Evolutionary conservation across 2,113 vertebrate genomes (phyloP), one percentile per base, ranked within the genome.

Genomic region (Promerops cafer): DNA sequence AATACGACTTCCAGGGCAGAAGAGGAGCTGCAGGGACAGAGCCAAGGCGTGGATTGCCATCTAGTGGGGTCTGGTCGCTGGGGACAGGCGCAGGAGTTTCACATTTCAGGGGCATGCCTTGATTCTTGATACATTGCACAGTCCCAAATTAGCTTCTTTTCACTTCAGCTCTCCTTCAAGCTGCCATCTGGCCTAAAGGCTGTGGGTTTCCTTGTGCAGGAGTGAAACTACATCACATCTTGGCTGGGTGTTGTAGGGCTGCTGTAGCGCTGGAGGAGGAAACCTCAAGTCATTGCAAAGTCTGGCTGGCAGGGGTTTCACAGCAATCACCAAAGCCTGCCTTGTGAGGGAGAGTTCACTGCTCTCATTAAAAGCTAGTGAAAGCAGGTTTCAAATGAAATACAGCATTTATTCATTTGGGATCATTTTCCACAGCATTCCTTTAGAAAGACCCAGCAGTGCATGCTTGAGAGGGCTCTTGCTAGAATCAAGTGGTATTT

Each of bases 41-140:
- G 47, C 31, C 23, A 47, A 75, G 39, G 71, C 10, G 0, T 31
- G 85, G 78, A 71, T 97, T 83, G 87, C 97, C 97, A 94, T 81
- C 98, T 97, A 95, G 97, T 95, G 98, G 96, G 56, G 13, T 44
- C 39, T 89, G 56, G 21, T 21, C 64, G 4, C 49, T 64, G 45
- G 50, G 37, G 31, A 85, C 33, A 42, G 39, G n/a, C 54, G 49
- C 42, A 33, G 20, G 33, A 78, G 28, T 6, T 1, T 1, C 31
- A 12, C 0, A 2, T 56, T 85, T 79, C 0, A 0, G 40, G 44
- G 6, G 19, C 18, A 1, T 65, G 44, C 24, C 16, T 60, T 28
- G 20, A 15, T 64, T 30, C 52, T 56, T 60, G 11, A 6, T 3
- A 2, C 3, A 1, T 16, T 52, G 10, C 21, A n/a, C 8, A 14